Evolutionary conservation across 1,140 invertebrate genomes (phyloP), one percentile per base, ranked within the genome.

Genomic region (Paramacrobiotus metropolitanus): DNA sequence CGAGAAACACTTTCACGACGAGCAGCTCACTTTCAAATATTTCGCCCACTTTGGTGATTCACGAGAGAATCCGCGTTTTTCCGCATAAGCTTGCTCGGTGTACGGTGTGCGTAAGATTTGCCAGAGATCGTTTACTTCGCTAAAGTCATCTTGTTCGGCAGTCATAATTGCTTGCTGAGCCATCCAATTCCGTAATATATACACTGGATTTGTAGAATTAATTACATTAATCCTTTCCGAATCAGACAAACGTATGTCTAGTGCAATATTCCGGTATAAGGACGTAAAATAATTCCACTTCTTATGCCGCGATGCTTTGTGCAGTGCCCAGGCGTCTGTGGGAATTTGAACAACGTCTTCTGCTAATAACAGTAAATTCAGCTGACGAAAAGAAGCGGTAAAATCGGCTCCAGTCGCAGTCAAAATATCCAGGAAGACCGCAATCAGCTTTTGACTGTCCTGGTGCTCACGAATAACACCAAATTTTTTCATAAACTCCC

Each of bases 171-270:
- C 81, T 65, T 78, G 73, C 65, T 83, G 78, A 2, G 80, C 76
- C 64, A 83, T 74, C 74, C 80, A 81, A 66, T 82, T 82, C 20
- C 81, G 71, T 1, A 82, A 71, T 0, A 83, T 72, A 66, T 71
- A 69, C 60, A 71, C 15, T 4, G 81, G 81, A 69, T 82, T 82
- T 4, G 73, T 74, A 28, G 66, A 66, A 44, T 77, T 69, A 80
- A 81, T 81, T 2, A 70, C 59, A 29, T 73, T 65, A 18, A 73
- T 69, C 59, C 80, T 72, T 20, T 15, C 48, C 9, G 24, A 9
- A 9, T 55, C 48, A 4, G 15, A 9, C 15, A 20, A 15, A 15
- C 24, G 15, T 24, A 24, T 55, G 15, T 9, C 9, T 24, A 9
- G 9, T 24, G 24, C 15, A 9, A 40, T n/a, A 9, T 40, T n/a